Percentiles rank a stretch among this genome's conserved stretches.
Evolutionary conservation across 2,797 vertebrate species (phyloP).

Genomic region (Menidia menidia): DNA sequence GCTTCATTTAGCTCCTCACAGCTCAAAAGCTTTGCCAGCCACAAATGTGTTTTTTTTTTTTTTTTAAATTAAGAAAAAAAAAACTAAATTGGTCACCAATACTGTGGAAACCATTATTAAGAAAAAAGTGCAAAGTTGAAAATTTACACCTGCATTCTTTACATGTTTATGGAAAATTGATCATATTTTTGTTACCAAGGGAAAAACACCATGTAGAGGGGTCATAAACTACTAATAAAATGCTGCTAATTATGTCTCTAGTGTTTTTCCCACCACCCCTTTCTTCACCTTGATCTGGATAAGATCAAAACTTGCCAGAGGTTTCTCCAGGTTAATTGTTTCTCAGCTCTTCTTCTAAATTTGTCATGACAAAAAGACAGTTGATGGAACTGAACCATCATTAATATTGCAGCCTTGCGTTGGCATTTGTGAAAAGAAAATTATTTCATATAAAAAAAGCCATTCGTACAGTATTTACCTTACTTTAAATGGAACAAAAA

Average conservation of each 20-base stretch:
- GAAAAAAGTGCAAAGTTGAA: constrained; percentile 2
- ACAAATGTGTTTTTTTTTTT: neutral
- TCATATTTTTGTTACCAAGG: constrained; percentile 8
- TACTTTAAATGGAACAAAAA: no score
- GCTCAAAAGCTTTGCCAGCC: constrained; percentile 67
- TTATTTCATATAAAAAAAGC: neutral
- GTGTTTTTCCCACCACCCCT: neutral
- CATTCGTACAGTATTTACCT: neutral
- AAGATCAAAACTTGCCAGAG: neutral
- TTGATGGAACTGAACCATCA: neutral
- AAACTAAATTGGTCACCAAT: constrained; percentile 54
- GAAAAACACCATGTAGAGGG: constrained; percentile 24
- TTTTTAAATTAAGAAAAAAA: neutral
- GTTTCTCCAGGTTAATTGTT: neutral
- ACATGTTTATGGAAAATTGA: constrained; percentile 4
- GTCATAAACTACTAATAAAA: constrained; percentile 33
- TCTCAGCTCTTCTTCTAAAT: neutral
- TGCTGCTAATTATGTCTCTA: constrained; percentile 31
- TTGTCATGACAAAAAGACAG: neutral
- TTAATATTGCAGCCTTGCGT: neutral
- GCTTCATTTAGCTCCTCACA: constrained; percentile 82
- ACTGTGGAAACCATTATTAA: constrained; percentile 14
- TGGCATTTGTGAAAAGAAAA: neutral
- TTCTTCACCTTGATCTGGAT: constrained; percentile 10
- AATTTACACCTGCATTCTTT: constrained; percentile 7